Evolutionary conservation across 2,113 vertebrate genomes (phyloP), one percentile per base, ranked within the genome.

Genomic region (Lanius ludovicianus): DNA sequence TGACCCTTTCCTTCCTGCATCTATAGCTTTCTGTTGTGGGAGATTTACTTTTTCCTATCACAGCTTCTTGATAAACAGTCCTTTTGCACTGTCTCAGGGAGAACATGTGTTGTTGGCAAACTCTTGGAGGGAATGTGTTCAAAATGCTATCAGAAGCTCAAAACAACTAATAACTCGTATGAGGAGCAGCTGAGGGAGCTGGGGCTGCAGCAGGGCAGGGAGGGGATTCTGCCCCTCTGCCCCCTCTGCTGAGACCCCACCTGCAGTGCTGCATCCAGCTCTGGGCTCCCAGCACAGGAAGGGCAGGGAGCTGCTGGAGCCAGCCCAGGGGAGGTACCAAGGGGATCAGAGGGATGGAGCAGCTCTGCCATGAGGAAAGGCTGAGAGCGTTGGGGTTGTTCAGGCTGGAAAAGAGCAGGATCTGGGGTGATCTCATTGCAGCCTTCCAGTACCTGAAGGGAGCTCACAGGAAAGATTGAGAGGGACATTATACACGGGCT

Each of bases 391-490:
- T 44, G 25, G 31, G 21, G 0, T 31, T 71, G 13, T 19, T 21
- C 13, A 4, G 8, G 1, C 10, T 71, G 21, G 27, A 0, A 0
- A 1, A 52, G 31, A 25, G 46, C 13, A 37, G 47, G 21, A 11
- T 53, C 6, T 2, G 2, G 5, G 31, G 2, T 2, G 13, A 21
- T 0, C 37, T 35, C 0, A 13, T 1, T 37, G 39, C 0, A 1
- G 10, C 17, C 12, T 60, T 50, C 0, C 19, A 24, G 7, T 3
- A 30, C 15, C 56, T 62, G 25, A 53, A 46, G 33, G 22, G 4
- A 33, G 0, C 27, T 21, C 1, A 14, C 2, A 63, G 3, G 17
- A 71, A 71, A 25, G 6, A 27, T 37, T 17, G 56, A 27, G 33
- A 71, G 16, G 13, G 10, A 17, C 9, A 0, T 3, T 62, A 62